phyloP scores from a whole-genome alignment of 2,797 vertebrate species.

The Pantherophis vulpinus region DNA sequence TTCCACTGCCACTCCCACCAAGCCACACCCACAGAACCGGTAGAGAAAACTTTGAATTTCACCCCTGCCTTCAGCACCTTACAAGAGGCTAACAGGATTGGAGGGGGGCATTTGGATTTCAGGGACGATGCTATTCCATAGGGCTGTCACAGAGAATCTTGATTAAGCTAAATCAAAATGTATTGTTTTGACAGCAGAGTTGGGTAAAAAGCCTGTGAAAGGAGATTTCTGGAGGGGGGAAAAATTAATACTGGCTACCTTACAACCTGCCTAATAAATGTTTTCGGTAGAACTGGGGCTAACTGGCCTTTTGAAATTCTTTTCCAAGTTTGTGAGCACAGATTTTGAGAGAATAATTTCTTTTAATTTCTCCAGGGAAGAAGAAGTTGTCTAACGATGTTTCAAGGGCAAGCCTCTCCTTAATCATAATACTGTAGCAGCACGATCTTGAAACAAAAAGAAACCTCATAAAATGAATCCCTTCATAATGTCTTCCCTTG shows the following conservation, averaged over 20 bases:
- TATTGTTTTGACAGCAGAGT: not conserved
- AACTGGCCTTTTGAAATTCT: not conserved
- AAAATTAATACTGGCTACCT: not conserved
- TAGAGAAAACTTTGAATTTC: too few relatives aligned
- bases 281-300: not conserved
- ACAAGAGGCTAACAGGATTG: not conserved
- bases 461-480: not conserved
- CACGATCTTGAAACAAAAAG: not conserved
- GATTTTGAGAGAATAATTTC: not conserved
- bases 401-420: not conserved
- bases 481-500: not conserved
- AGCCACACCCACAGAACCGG: too few relatives aligned
- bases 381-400: not conserved
- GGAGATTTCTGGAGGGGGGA: not conserved
- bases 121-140: not conserved
- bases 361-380: not conserved
- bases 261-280: not conserved
- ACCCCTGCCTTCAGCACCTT: not conserved
- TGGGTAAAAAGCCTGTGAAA: not conserved
- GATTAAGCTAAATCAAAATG: not conserved
- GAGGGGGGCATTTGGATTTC: not conserved
- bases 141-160: not conserved
- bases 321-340: not conserved
- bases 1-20: too few relatives aligned
- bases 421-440: not conserved